Conservation (phyloP, 1,140 invertebrate genomes). For the Cepaea nemoralis region DNA sequence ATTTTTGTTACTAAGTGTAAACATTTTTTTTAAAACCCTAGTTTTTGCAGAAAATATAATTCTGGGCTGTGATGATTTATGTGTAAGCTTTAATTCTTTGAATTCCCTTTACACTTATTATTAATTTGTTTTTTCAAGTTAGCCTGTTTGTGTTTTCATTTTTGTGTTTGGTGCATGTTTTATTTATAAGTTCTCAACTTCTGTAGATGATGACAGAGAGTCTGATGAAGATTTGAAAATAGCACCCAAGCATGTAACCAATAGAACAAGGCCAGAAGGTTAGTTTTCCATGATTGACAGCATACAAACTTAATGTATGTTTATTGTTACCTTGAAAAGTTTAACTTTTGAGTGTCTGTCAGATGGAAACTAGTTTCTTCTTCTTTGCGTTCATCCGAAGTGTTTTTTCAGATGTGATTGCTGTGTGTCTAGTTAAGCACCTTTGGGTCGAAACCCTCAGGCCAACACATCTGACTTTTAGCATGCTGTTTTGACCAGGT, state of each 20-base stretch:
- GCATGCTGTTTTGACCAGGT: too few relatives aligned
- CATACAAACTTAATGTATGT: neutral
- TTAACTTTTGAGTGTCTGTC: too few relatives aligned
- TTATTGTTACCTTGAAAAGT: neutral
- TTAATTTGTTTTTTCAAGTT: neutral
- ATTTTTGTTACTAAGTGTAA: constrained; percentile 3
- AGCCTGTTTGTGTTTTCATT: neutral
- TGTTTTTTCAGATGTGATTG: too few relatives aligned
- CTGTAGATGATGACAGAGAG: constrained; percentile 53
- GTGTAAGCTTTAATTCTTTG: too few relatives aligned
- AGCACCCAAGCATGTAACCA: neutral
- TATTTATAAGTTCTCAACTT: neutral
- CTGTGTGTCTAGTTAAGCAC: too few relatives aligned
- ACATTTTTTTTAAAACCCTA: neutral
- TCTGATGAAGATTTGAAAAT: constrained; percentile 57
- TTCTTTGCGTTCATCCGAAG: too few relatives aligned
- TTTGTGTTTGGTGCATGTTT: neutral
- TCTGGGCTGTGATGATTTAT: too few relatives aligned
- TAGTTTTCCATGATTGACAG: neutral
- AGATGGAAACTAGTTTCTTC: too few relatives aligned
- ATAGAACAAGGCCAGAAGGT: neutral
- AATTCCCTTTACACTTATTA: neutral
- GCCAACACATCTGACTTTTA: too few relatives aligned
- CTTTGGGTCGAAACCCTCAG: too few relatives aligned
- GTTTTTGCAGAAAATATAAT: neutral